Percentiles rank a stretch among this genome's conserved stretches.
Conservation (phyloP, 2,113 vertebrate species). For the Scalopus aquaticus region DNA sequence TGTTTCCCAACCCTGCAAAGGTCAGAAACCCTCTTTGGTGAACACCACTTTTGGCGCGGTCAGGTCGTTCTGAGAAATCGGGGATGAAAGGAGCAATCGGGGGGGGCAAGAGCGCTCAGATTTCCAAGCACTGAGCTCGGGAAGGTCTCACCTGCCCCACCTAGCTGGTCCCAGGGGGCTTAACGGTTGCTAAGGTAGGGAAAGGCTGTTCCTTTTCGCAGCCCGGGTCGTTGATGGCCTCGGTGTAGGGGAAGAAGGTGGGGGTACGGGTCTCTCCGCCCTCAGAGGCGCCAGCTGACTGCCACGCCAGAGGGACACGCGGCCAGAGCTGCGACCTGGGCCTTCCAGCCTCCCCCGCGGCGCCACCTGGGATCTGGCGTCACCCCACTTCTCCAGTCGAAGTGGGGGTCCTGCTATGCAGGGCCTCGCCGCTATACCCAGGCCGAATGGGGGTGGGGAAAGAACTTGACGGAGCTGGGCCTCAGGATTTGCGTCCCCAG, state of each 20-base stretch:
- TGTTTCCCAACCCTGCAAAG: not conserved
- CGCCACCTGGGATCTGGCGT: slow-evolving; percentile 43
- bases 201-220: not conserved
- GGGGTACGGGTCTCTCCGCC: not conserved
- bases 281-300: not conserved
- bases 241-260: not conserved
- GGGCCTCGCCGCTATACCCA: slow-evolving; percentile 8
- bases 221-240: not conserved
- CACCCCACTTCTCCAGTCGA: not conserved
- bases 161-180: not conserved
- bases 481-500: not conserved
- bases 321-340: not conserved
- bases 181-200: slow-evolving; percentile 8
- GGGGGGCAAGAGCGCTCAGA: slow-evolving; percentile 21
- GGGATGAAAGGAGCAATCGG: not conserved
- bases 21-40: not conserved
- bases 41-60: not conserved
- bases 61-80: not conserved
- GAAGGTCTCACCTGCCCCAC: not conserved
- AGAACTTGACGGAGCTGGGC: slow-evolving; percentile 1
- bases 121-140: not conserved
- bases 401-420: not conserved
- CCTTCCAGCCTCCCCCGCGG: not conserved
- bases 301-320: not conserved
- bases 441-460: slow-evolving; percentile 22